Conservation (phyloP, 2,797 vertebrate species). For the Macroramphosus scolopax region DNA sequence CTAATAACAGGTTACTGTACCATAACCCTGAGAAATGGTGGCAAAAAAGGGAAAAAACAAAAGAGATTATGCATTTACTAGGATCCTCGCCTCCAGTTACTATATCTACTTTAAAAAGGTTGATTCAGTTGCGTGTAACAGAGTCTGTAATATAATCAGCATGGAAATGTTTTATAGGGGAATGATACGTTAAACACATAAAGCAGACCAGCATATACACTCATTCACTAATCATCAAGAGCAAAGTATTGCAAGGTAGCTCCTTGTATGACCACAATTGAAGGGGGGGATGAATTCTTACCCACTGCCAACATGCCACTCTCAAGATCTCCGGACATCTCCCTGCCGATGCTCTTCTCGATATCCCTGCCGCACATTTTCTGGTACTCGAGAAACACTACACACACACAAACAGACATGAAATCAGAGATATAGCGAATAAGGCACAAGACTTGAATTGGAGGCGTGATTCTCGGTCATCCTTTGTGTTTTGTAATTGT, state of each 20-base stretch:
- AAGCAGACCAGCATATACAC: conserved; percentile 2
- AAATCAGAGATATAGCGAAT: conserved; percentile 4
- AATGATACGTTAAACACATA: conserved; percentile 5
- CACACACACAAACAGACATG: conserved; percentile 21
- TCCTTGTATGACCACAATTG: background rate
- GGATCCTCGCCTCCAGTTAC: background rate
- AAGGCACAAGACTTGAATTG: background rate
- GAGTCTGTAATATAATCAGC: background rate
- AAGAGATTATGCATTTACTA: conserved; percentile 27
- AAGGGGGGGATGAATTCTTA: conserved; percentile 66
- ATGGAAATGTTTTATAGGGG: conserved; percentile 7
- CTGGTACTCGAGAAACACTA: conserved; percentile 95
- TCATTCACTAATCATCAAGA: conserved; percentile 3
- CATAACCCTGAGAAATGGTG: conserved; percentile 66
- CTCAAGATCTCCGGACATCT: conserved; percentile 98
- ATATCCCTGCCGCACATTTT: conserved; percentile 92
- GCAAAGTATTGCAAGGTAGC: conserved; percentile 6
- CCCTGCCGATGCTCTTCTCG: conserved; percentile 90
- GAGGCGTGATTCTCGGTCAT: too few relatives aligned
- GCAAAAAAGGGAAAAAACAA: conserved; percentile 50
- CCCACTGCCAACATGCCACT: conserved; percentile 95
- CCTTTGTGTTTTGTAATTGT: background rate
- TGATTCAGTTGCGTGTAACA: background rate
- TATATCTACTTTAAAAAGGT: background rate
- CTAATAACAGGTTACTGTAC: conserved; percentile 66